Evolutionary conservation across 1,140 invertebrate genomes (phyloP), one percentile per base, ranked within the genome.

Genomic region (Caenorhabditis brenneri): DNA sequence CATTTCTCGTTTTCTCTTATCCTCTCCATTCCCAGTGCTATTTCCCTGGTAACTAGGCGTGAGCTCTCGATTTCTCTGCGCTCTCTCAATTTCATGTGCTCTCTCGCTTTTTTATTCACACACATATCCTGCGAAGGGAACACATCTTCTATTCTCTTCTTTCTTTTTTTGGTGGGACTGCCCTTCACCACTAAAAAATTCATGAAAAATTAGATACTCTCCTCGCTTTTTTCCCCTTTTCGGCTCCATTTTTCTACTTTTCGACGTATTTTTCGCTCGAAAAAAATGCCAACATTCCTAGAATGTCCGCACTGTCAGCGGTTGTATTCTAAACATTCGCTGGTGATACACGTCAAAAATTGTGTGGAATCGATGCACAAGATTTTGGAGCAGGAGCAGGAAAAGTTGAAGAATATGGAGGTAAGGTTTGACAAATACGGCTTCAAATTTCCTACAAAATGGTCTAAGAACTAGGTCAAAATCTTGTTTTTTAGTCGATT

Each of bases 131-230:
- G 46, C 36, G 36, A 46, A 42, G 58, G 4, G n/a, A 33, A 36
- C 65, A 12, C 65, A 7, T 5, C 29, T 29, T 24, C 27, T 74
- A 33, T 74, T 15, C 1, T 36, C 2, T 36, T 24, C 65, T 42
- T 36, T 0, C 65, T 36, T 42, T 19, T 5, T 22, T 29, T 36
- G 5, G 2, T 46, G 2, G 16, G 49, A n/a, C 53, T 27, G 36
- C 3, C 65, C n/a, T 19, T 36, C 19, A 65, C 58, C 65, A 74
- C 65, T 74, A n/a, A 31, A 24, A 74, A 74, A 74, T 74, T 74
- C 65, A 74, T 74, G 65, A 46, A 42, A 74, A 74, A 74, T 74
- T 74, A 74, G 65, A 42, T 31, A n/a, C 58, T 65, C 24, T 22
- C 24, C 24, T 55, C 24, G 9, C 24, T 6, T 55, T n/a, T 10